Percentiles rank a stretch among this genome's conserved stretches.
phyloP scores from a whole-genome alignment of 2,888 invertebrate species.

The Aleiodes alternator region DNA sequence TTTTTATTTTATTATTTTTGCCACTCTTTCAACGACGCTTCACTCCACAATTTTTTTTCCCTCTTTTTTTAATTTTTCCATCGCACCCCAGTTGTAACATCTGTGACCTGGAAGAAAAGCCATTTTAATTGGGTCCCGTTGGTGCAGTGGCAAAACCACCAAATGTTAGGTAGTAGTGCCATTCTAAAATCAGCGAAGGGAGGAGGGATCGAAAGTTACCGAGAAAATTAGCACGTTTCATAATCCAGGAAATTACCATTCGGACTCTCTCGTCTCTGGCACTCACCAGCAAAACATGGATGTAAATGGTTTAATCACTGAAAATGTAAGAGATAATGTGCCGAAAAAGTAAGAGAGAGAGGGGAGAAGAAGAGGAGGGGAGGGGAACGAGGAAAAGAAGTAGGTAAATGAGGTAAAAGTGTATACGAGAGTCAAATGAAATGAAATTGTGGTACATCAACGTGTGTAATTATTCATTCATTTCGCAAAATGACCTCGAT shows the following conservation, averaged over 20 bases:
- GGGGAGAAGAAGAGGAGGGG: no score
- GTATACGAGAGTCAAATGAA: no score
- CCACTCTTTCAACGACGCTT: neutral
- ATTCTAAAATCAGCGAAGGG: conserved; percentile 37
- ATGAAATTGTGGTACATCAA: neutral
- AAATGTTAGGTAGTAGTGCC: conserved; percentile 14
- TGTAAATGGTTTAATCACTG: conserved; percentile 50
- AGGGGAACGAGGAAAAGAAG: no score
- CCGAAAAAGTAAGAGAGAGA: neutral
- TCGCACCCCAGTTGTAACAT: conserved; percentile 58
- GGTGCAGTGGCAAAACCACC: conserved; percentile 28
- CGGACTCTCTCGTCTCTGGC: conserved; percentile 36
- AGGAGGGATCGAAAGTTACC: conserved; percentile 12
- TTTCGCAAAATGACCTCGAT: neutral
- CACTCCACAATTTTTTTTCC: neutral
- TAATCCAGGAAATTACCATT: conserved; percentile 55
- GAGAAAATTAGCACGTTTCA: conserved; percentile 53
- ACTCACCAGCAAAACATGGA: conserved; percentile 36
- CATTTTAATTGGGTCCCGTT: conserved; percentile 65
- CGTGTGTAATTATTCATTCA: conserved; percentile 2
- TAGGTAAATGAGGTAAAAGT: no score
- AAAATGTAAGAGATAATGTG: neutral
- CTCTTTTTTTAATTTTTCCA: neutral
- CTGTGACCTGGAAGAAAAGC: conserved; percentile 62
- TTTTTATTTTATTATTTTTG: no score